Evolutionary conservation across 2,113 vertebrate species (phyloP).

Genomic region (Megaceryle torquata): DNA sequence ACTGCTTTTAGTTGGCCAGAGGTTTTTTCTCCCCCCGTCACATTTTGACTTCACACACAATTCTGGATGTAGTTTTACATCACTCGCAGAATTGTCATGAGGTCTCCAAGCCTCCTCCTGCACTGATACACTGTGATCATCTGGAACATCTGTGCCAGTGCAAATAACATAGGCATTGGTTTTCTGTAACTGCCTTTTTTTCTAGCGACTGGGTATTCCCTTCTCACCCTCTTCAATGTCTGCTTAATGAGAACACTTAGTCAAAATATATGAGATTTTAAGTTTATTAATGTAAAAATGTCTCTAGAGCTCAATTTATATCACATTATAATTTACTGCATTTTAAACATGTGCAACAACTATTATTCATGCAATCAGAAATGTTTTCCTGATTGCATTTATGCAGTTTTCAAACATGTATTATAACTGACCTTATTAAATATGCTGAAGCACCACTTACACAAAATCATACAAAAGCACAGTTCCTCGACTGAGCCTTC

Average conservation of each 20-base stretch:
- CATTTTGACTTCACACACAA: neutral
- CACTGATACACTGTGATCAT: neutral
- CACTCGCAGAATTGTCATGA: neutral
- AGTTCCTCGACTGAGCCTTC: constrained; percentile 34
- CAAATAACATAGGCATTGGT: neutral
- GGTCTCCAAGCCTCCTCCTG: neutral
- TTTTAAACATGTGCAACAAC: constrained; percentile 68
- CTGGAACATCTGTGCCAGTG: neutral
- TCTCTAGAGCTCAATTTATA: constrained; percentile 66
- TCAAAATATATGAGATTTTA: constrained; percentile 47
- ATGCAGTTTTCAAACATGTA: constrained; percentile 76
- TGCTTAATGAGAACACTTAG: constrained; percentile 59
- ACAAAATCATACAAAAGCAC: constrained; percentile 55
- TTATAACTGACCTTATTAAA: constrained; percentile 76
- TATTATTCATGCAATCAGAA: constrained; percentile 77
- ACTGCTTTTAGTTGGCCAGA: neutral
- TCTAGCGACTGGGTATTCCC: neutral
- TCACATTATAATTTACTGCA: constrained; percentile 62
- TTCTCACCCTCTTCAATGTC: constrained; percentile 1
- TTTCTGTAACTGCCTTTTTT: neutral
- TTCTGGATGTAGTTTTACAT: neutral
- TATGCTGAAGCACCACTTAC: constrained; percentile 62
- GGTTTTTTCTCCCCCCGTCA: no score
- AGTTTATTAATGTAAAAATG: constrained; percentile 65
- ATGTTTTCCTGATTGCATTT: constrained; percentile 75